Evolutionary conservation across 1,140 invertebrate genomes (phyloP).

Genomic region (Ladona fulva): DNA sequence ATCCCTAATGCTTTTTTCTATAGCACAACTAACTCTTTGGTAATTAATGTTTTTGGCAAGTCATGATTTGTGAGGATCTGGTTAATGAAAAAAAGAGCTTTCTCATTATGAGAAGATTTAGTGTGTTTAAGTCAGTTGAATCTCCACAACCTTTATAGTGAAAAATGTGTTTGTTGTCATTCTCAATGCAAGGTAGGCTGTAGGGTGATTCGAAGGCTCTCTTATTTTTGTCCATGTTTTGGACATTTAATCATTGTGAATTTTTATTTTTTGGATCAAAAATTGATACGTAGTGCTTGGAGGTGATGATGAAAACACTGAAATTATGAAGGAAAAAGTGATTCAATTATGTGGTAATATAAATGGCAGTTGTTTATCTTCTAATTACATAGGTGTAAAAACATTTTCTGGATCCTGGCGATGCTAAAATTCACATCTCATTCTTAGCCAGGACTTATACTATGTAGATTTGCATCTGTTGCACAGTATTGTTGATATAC

Average conservation of each 20-base stretch:
- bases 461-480: neutral
- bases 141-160: neutral
- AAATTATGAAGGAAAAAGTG: neutral
- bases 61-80: neutral
- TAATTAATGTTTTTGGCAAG: neutral
- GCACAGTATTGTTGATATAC: conserved; percentile 1
- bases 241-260: neutral
- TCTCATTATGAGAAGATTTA: neutral
- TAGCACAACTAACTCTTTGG: too few species aligned
- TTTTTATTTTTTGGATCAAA: neutral
- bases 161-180: neutral
- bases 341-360: neutral
- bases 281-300: neutral
- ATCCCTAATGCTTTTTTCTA: neutral
- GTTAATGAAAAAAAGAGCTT: neutral
- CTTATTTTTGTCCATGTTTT: neutral
- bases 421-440: neutral
- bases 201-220: neutral
- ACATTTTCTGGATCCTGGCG: neutral
- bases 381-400: neutral
- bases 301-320: neutral
- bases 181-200: neutral
- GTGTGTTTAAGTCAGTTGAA: neutral
- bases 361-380: neutral
- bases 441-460: neutral